These are phyloP conservation scores for Lithobates sylvaticus DNA, from an alignment of 2,797 vertebrate species.

Conservation along the genomic window DNA sequence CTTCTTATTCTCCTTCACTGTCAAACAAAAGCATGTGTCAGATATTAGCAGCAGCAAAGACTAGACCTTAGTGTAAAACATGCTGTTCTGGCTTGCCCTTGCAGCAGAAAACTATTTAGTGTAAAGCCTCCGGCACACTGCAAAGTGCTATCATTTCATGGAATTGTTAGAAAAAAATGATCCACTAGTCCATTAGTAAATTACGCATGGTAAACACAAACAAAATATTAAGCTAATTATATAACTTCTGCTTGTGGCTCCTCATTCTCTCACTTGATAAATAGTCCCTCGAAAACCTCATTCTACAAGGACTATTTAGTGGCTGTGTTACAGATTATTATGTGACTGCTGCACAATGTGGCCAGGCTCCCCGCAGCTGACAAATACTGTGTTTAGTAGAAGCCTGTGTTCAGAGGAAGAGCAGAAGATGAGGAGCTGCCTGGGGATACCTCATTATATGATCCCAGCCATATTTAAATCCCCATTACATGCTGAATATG, in stretches of 20 bases:
- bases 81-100: conserved; percentile 27
- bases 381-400: conserved; percentile 54
- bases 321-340: not conserved
- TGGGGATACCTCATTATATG: conserved; percentile 67
- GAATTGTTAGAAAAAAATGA: conserved; percentile 22
- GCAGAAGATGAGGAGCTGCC: conserved; percentile 50
- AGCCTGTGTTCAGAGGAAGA: conserved; percentile 50
- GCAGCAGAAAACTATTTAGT: conserved; percentile 19
- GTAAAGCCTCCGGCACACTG: conserved; percentile 27
- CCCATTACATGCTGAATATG: conserved; percentile 71
- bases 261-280: conserved; percentile 39
- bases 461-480: conserved; percentile 71
- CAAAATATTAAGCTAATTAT: conserved; percentile 51
- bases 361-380: conserved; percentile 56
- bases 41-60: not conserved
- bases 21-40: not conserved
- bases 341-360: conserved; percentile 23
- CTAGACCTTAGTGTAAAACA: not conserved
- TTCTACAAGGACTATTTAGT: conserved; percentile 37
- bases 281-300: conserved; percentile 17
- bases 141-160: conserved; percentile 12
- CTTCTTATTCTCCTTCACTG: not conserved
- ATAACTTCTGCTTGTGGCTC: conserved; percentile 27
- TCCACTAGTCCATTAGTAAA: conserved; percentile 38
- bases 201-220: conserved; percentile 35